Conservation (phyloP, 2,888 invertebrate genomes). For the Oscheius sp. region DNA sequence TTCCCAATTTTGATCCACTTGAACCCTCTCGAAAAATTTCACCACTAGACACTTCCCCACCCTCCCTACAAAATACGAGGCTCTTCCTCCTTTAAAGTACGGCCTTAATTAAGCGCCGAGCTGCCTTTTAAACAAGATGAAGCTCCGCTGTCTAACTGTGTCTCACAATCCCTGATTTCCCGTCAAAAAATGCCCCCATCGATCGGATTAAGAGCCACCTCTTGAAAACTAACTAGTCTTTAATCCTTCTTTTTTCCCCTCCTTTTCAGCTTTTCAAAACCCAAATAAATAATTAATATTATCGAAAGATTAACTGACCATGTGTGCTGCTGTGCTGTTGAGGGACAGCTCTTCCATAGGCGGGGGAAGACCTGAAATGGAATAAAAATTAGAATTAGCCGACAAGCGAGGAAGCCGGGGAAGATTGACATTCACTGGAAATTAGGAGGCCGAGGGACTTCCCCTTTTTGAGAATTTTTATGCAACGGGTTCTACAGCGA, state of each 20-base stretch:
- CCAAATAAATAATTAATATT: too few species aligned
- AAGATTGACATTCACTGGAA: not conserved
- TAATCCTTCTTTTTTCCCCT: too few species aligned
- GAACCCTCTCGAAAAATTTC: not conserved
- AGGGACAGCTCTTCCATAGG: conserved; percentile 39
- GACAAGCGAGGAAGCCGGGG: not conserved
- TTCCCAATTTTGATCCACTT: not conserved
- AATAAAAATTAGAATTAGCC: not conserved
- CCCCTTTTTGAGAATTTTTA: not conserved
- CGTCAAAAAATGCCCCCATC: not conserved
- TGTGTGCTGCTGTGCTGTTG: conserved; percentile 34
- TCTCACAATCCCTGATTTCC: not conserved
- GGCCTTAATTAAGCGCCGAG: too few species aligned
- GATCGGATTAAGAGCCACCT: too few species aligned
- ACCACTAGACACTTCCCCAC: too few species aligned
- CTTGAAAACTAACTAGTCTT: too few species aligned
- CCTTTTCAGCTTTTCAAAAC: too few species aligned
- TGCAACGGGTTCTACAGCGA: too few species aligned
- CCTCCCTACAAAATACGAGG: too few species aligned
- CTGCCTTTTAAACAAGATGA: too few species aligned
- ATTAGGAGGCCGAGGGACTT: not conserved
- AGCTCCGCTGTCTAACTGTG: too few species aligned
- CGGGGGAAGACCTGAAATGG: conserved; percentile 33
- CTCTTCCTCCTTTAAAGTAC: too few species aligned
- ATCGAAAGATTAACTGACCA: conserved; percentile 35